Evolutionary conservation across 2,113 vertebrate species (phyloP).

Genomic region (Plecotus auritus): DNA sequence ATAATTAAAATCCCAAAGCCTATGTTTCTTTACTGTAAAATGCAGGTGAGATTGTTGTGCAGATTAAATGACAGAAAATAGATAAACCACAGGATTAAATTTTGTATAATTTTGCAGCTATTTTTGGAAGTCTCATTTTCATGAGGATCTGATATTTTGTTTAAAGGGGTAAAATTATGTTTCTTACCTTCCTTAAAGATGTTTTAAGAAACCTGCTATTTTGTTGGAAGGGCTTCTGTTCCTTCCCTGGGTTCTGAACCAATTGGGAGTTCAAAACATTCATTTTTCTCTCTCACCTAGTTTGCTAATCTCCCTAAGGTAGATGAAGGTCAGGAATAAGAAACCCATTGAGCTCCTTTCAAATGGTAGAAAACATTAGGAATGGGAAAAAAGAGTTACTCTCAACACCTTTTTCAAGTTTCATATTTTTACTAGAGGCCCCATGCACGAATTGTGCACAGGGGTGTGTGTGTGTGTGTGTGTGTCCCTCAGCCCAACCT

Average conservation of each 20-base stretch:
- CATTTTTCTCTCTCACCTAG: neutral
- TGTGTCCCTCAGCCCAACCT: too few species aligned
- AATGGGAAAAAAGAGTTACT: neutral
- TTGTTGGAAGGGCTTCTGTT: neutral
- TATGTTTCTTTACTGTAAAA: constrained; percentile 6
- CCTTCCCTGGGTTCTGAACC: neutral
- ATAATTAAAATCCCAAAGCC: neutral
- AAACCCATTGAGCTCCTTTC: neutral
- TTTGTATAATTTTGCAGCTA: neutral
- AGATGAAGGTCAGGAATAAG: neutral
- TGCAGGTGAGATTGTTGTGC: neutral
- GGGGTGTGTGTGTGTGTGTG: too few species aligned
- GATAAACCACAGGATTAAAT: neutral
- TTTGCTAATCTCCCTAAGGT: neutral
- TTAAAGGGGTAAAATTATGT: neutral
- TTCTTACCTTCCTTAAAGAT: neutral
- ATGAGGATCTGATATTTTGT: neutral
- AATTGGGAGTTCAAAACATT: neutral
- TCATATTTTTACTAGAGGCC: neutral
- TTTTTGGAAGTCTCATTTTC: neutral
- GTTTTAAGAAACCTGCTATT: neutral
- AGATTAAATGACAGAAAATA: neutral
- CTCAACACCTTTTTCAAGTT: neutral
- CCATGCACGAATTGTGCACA: too few species aligned
- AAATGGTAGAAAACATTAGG: neutral